These are phyloP conservation scores for Cepaea nemoralis DNA, from an alignment of 1,140 invertebrate genomes.

Conservation along the genomic window DNA sequence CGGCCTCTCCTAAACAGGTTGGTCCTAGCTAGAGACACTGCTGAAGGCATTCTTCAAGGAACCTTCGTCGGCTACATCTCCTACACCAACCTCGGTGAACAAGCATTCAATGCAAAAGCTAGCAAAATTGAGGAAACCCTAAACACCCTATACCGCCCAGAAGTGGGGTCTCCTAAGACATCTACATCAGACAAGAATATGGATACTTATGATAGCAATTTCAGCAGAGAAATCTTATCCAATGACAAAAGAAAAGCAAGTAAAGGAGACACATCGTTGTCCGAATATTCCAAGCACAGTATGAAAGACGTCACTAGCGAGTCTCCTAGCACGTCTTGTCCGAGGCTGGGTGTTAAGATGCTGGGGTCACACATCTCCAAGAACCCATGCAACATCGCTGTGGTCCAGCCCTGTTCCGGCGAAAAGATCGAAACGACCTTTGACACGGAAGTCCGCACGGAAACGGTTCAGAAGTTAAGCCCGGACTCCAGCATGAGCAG, in stretches of 20 bases:
- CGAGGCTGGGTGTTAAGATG: conserved; percentile 64
- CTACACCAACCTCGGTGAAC: neutral
- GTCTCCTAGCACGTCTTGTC: conserved; percentile 55
- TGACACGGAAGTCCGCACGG: conserved; percentile 67
- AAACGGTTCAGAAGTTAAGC: conserved; percentile 59
- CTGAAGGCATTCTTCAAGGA: neutral
- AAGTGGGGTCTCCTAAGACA: neutral
- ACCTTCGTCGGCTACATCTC: conserved; percentile 6
- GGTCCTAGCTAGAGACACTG: neutral
- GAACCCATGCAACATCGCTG: conserved; percentile 66
- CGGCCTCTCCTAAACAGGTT: conserved; percentile 35
- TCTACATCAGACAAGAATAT: neutral
- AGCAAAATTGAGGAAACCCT: neutral
- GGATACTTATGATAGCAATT: neutral
- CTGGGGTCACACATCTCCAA: conserved; percentile 60
- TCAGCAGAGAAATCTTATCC: conserved; percentile 13
- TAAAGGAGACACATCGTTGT: neutral
- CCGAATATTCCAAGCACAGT: conserved; percentile 16
- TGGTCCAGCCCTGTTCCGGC: conserved; percentile 66
- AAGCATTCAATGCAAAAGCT: neutral
- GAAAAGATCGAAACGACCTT: conserved; percentile 71
- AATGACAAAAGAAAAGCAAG: no score
- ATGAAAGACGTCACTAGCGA: conserved; percentile 38
- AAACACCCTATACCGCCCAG: neutral
- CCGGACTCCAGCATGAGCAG: conserved; percentile 22